phyloP scores from a whole-genome alignment of 2,797 vertebrate genomes.

The Tinamus major region DNA sequence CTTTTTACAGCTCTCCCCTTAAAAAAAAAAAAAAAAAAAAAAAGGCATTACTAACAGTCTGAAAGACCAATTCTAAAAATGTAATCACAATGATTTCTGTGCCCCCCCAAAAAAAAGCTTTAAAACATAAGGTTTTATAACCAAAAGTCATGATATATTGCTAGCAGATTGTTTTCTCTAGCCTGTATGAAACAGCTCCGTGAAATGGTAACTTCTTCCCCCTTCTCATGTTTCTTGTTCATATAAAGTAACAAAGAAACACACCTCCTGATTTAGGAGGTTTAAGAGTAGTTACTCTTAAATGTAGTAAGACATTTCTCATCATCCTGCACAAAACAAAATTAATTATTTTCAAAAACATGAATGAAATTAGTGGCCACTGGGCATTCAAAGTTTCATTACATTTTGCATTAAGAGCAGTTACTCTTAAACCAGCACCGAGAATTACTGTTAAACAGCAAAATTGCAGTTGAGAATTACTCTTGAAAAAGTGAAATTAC shows the following conservation, averaged over 20 bases:
- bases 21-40: slow-evolving; percentile 1
- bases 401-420: background rate
- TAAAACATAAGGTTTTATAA: rapidly evolving
- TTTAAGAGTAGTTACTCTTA: too few species aligned
- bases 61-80: background rate
- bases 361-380: background rate
- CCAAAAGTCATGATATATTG: background rate
- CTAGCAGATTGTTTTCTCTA: background rate
- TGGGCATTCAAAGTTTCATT: background rate
- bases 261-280: background rate
- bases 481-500: too few species aligned
- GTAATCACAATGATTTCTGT: background rate
- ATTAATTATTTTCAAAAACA: background rate
- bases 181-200: background rate
- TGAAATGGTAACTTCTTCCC: background rate
- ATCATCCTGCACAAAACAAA: slow-evolving; percentile 73
- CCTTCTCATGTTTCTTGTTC: too few species aligned
- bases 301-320: slow-evolving; percentile 68
- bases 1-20: slow-evolving; percentile 67
- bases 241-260: background rate
- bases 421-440: too few species aligned
- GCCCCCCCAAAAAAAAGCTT: background rate
- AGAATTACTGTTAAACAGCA: too few species aligned
- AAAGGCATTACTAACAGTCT: background rate
- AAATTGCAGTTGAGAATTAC: too few species aligned